Evolutionary conservation across 2,888 invertebrate genomes (phyloP), one percentile per base, ranked within the genome.

Genomic region (Agrotis exclamationis): DNA sequence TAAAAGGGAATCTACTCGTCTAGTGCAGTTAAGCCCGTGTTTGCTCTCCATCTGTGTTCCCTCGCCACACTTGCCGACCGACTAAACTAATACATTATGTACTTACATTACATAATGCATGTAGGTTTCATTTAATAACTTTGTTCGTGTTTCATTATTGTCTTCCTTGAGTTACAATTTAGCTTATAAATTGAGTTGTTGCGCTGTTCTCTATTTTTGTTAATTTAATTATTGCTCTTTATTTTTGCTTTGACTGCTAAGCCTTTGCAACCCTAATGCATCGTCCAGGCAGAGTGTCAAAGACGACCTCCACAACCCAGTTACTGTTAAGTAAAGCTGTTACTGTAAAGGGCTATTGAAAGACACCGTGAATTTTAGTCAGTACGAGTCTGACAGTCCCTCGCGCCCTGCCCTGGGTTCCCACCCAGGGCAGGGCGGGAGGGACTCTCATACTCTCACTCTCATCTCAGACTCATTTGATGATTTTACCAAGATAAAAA

Each of bases 1-100:
- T 94, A 93, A 93, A 94, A 93, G 90, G 93, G 93, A 92, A 93
- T 92, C 92, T 92, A 87, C 91, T 90, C 90, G 86, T 88, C 88
- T 88, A 89, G 90, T 90, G 89, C 91, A 92, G 92, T 93, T 92
- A 91, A 93, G 92, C 92, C 88, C 86, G 85, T 91, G 91, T 93
- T 93, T 92, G 91, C 91, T 89, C 90, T 87, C 86, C 91, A 92
- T 91, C 90, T 91, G 87, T 84, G 87, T 83, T 85, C 82, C 79
- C 87, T 80, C 78, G 81, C 78, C 84, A 83, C 85, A 86, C 85
- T 87, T 85, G 82, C 85, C 79, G 76, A 80, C 83, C 76, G 83
- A 85, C 86, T 86, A 74, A 88, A 87, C 88, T 88, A 88, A 89
- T 90, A 88, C 76, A 83, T 87, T 87, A 86, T 82, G 77, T 85